Base-by-base conservation (phyloP, 2,113 vertebrate species). In the Rhinopomastus cyanomelas region DNA sequence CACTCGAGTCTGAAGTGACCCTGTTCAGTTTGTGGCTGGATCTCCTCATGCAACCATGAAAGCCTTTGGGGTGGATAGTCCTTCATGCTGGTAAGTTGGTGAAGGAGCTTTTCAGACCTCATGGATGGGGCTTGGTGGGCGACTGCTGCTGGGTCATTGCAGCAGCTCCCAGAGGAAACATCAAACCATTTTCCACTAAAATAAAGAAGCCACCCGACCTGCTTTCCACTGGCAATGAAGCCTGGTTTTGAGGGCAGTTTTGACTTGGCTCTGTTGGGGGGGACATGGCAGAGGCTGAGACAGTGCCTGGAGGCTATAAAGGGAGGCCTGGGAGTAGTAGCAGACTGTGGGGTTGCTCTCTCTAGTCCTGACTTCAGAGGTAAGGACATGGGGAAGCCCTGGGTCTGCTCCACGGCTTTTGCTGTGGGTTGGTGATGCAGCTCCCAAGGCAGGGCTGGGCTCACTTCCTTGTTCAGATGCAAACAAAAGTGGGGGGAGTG, bases 41-140 rank as follows among this genome's bases (percentile, higher is more conserved):
- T 44, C 30, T 74, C 51, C 15, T 0, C 0, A 15, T 8, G 30
- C 21, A 77, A 22, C 11, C 60, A 32, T 0, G 0, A 60, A 53
- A 85, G 25, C 34, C 26, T 49, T 55, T 12, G 34, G 10, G 7
- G 30, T 59, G 52, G 48, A 56, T 71, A 17, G 15, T 81, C 30
- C 39, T 42, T 89, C 4, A 0, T 3, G 22, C 52, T 29, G 48
- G 39, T 29, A 59, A 36, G 21, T 5, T 51, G 66, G 61, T 42
- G 30, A 34, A 51, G 69, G 18, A 64, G 42, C 27, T 84, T 78
- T 65, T 59, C 55, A 89, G 48, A 66, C 19, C 27, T 37, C 2
- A 0, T 8, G 62, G 18, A 65, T 49, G 36, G 21, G 26, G 34
- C 39, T n/a, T n/a, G 11, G 12, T 8, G 32, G 32, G 86, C 14